phyloP scores from a whole-genome alignment of 1,140 invertebrate genomes.

The Phenacoccus solenopsis region DNA sequence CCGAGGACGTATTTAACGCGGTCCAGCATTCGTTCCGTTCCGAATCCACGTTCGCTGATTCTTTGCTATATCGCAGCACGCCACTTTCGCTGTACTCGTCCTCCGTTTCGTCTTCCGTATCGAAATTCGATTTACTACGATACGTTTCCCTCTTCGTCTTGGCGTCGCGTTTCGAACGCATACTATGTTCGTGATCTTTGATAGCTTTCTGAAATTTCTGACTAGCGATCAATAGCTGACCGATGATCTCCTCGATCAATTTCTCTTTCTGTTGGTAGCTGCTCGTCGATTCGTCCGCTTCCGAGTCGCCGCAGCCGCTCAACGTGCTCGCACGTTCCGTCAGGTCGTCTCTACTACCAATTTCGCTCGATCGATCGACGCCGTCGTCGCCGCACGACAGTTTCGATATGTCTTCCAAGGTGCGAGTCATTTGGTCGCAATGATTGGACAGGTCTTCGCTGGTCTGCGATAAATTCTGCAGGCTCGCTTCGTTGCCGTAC shows the following conservation, averaged over 20 bases:
- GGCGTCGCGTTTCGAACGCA: not conserved
- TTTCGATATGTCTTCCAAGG: not conserved
- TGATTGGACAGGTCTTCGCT: not conserved
- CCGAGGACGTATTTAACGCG: conserved; percentile 14
- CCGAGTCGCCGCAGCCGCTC: not conserved
- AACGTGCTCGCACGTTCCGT: conserved; percentile 19
- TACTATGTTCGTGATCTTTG: conserved; percentile 39
- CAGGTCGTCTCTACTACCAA: conserved; percentile 28
- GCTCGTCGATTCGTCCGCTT: not conserved
- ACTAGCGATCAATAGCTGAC: conserved; percentile 68
- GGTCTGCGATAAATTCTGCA: not conserved
- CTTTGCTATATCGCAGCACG: conserved; percentile 38
- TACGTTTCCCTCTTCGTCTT: not conserved
- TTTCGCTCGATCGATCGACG: conserved; percentile 14
- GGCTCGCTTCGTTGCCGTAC: not conserved
- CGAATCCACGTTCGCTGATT: conserved; percentile 23
- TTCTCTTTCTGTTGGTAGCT: conserved; percentile 32
- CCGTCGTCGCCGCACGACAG: conserved; percentile 4
- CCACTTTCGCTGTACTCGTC: conserved; percentile 34
- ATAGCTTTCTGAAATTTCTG: conserved; percentile 66
- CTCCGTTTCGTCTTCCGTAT: not conserved
- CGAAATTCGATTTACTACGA: too few species aligned
- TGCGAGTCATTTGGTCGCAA: not conserved
- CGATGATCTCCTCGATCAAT: conserved; percentile 64
- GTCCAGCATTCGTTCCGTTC: not conserved